Evolutionary conservation across 2,888 invertebrate genomes (phyloP).

Genomic region (Molanna angustata): DNA sequence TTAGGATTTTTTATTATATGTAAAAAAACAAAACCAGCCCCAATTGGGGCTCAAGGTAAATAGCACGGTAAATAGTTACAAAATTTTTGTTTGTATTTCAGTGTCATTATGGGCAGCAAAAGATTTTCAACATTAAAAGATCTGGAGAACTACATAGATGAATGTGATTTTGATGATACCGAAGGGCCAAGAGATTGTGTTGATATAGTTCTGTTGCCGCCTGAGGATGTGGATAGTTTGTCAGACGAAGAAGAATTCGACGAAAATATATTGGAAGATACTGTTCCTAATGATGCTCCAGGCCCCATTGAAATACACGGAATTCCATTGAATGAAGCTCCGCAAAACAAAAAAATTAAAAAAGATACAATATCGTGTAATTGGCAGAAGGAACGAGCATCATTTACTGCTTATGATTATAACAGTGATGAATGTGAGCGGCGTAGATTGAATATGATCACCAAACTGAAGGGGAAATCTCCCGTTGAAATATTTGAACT

Average conservation of each 20-base stretch:
- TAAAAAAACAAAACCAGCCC: neutral
- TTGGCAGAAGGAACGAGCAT: neutral
- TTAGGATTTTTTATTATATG: neutral
- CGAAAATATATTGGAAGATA: neutral
- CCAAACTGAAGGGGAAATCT: neutral
- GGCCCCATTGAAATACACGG: neutral
- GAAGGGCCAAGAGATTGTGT: neutral
- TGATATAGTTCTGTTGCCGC: neutral
- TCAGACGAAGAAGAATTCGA: neutral
- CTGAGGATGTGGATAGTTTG: neutral
- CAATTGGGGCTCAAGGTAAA: neutral
- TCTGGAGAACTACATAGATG: neutral
- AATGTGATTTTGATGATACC: neutral
- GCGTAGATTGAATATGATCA: neutral
- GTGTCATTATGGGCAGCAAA: neutral
- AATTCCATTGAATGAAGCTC: neutral
- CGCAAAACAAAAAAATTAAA: neutral
- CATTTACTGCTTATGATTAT: neutral
- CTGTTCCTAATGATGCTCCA: too few relatives aligned
- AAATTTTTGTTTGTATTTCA: neutral
- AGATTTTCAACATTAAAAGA: neutral
- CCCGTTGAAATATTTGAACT: neutral
- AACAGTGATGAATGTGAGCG: neutral
- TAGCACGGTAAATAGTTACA: neutral
- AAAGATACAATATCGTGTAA: neutral